phyloP scores from a whole-genome alignment of 30 jellyfish, hydroid and myxozoan genomes.

The Hydractinia echinata region DNA sequence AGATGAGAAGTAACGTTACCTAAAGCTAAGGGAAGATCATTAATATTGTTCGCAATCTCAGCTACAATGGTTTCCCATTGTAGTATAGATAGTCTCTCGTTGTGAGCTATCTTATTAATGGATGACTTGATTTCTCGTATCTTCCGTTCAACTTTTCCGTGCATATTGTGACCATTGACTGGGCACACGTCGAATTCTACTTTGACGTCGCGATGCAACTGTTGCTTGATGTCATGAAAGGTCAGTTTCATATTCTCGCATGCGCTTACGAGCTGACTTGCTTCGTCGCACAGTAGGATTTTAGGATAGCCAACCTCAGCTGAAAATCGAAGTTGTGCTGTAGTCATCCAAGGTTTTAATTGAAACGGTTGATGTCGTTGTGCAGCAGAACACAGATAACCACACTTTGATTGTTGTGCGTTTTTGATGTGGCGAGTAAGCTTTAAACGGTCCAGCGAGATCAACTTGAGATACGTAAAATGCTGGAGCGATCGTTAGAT shows the following conservation, averaged over 20 bases:
- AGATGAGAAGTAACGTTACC: not conserved
- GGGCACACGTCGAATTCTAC: constrained; percentile 16
- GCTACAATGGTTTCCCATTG: constrained; percentile 10
- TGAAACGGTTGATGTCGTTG: not conserved
- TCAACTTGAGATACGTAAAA: too few relatives aligned
- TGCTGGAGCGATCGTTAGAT: too few relatives aligned
- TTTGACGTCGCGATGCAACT: too few relatives aligned
- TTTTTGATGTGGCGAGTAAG: too few relatives aligned
- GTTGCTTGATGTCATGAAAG: not conserved
- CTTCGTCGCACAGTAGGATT: not conserved
- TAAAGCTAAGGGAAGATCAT: not conserved
- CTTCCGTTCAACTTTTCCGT: constrained; percentile 29
- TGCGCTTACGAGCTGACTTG: too few relatives aligned
- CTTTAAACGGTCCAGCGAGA: too few relatives aligned
- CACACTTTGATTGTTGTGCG: not conserved
- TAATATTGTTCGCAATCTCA: not conserved
- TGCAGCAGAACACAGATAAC: too few relatives aligned
- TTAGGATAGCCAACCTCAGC: not conserved
- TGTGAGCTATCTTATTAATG: not conserved
- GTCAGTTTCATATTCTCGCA: not conserved
- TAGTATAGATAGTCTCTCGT: not conserved
- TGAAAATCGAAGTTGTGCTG: not conserved
- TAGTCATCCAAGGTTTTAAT: constrained; percentile 12
- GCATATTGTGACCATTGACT: constrained; percentile 20
- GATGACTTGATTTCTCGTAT: not conserved